These are phyloP conservation scores for Phania funesta DNA, from an alignment of 2,888 invertebrate species.

Conservation along the genomic window DNA sequence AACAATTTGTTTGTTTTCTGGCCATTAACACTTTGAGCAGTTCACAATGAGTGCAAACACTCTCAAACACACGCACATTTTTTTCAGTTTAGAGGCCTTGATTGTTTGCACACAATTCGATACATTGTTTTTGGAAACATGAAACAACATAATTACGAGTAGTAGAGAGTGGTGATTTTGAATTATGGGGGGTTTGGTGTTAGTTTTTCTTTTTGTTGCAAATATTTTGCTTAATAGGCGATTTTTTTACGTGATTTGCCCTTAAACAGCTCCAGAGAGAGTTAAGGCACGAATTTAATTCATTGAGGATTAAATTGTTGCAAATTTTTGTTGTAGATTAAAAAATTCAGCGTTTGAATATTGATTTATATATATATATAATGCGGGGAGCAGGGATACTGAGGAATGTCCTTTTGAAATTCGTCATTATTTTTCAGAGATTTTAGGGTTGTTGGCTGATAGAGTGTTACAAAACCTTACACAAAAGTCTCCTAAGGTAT, in stretches of 20 bases:
- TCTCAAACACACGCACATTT: constrained; percentile 5
- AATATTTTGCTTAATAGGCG: constrained; percentile 37
- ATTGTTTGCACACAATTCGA: constrained; percentile 48
- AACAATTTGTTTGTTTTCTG: constrained; percentile 63
- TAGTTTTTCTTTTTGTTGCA: not conserved
- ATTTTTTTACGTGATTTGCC: not conserved
- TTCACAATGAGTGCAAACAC: constrained; percentile 28
- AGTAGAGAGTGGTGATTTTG: not conserved
- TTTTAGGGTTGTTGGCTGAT: too few relatives aligned
- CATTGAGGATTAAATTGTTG: not conserved
- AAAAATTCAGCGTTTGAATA: not conserved
- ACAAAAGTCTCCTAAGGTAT: too few relatives aligned
- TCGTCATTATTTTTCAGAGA: too few relatives aligned
- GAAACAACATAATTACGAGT: constrained; percentile 27
- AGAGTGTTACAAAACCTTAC: too few relatives aligned
- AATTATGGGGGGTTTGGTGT: not conserved
- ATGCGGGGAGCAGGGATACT: too few relatives aligned
- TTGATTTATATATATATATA: not conserved
- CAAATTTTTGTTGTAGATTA: not conserved
- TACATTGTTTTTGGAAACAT: constrained; percentile 46
- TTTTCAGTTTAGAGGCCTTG: constrained; percentile 4
- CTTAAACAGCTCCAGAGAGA: not conserved
- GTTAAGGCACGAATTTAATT: not conserved
- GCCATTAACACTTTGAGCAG: constrained; percentile 63
- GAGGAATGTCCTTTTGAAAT: too few relatives aligned